Evolutionary conservation across 2,888 invertebrate genomes (phyloP), one percentile per base, ranked within the genome.

Genomic region (Tupiocoris notatus): DNA sequence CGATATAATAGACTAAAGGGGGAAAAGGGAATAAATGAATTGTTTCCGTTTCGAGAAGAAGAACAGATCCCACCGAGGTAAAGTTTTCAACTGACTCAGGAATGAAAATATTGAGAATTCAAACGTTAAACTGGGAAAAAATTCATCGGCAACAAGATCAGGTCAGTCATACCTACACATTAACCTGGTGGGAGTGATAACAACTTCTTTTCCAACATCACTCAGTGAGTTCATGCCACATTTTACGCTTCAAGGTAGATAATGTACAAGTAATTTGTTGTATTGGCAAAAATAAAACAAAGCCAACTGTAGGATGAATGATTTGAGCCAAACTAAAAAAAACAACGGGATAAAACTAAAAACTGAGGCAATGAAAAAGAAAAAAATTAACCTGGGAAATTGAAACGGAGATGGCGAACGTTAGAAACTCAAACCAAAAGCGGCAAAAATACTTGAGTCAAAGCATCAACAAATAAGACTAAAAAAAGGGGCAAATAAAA

Each of bases 181-280:
- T n/a, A 17, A 56, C 61, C 70, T 70, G 73, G 61, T 54, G 73
- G 63, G 73, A 62, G 58, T 59, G 61, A 65, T 65, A 75, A 75
- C 75, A 75, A 75, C 75, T 75, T 75, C 75, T 75, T 75, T 75
- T 75, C 75, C 75, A 75, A 65, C 25, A 61, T 63, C 73, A 73
- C 63, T 73, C 73, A 73, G 63, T 73, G 20, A n/a, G 58, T 25
- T 73, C 73, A 73, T 73, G 73, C 73, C 54, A 18, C 61, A 73
- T 39, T 39, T 39, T 39, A 39, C 39, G 39, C 3, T 39, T 39
- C 39, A 39, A 39, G 39, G 39, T 39, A 7, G 39, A 39, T 39
- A 39, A 39, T 39, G 3, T 39, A 39, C 39, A 39, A 39, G 39
- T 39, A 12, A 39, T 39, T 7, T 12, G 39, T 3, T 39, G 12